Conservation (phyloP, 2,797 vertebrate species). For the Psittacula derbiana region DNA sequence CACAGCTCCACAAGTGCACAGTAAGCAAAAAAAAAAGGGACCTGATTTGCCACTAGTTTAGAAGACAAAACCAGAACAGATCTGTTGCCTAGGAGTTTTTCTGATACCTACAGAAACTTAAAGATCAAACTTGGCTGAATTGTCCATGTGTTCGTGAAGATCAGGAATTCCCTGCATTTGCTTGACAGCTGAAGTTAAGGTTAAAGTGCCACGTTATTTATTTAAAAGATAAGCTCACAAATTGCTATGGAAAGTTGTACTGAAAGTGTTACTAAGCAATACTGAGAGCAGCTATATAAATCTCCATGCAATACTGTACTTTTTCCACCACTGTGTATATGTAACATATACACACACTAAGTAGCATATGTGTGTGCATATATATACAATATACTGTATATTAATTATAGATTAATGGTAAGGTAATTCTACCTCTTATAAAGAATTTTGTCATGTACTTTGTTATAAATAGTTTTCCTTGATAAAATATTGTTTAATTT, state of each 20-base stretch:
- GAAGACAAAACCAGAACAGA: neutral
- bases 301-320: slow-evolving; percentile 60
- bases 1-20: neutral
- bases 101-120: neutral
- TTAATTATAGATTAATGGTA: slow-evolving; percentile 71
- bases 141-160: neutral
- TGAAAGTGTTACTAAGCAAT: slow-evolving; percentile 58
- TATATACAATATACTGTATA: slow-evolving; percentile 70
- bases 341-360: slow-evolving; percentile 51
- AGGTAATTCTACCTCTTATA: slow-evolving; percentile 81
- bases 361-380: slow-evolving; percentile 65
- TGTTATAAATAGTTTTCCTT: slow-evolving; percentile 76
- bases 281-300: slow-evolving; percentile 63
- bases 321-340: slow-evolving; percentile 53
- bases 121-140: slow-evolving; percentile 24
- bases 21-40: neutral
- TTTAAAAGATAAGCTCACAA: neutral
- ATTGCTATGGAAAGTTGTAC: slow-evolving; percentile 1
- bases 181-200: neutral
- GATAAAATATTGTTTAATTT: slow-evolving; percentile 70
- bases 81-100: slow-evolving; percentile 3
- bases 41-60: neutral
- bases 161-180: neutral
- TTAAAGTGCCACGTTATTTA: neutral
- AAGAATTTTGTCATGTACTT: slow-evolving; percentile 76